Conservation (phyloP, 2,797 vertebrate genomes). For the Darevskia nairensis region DNA sequence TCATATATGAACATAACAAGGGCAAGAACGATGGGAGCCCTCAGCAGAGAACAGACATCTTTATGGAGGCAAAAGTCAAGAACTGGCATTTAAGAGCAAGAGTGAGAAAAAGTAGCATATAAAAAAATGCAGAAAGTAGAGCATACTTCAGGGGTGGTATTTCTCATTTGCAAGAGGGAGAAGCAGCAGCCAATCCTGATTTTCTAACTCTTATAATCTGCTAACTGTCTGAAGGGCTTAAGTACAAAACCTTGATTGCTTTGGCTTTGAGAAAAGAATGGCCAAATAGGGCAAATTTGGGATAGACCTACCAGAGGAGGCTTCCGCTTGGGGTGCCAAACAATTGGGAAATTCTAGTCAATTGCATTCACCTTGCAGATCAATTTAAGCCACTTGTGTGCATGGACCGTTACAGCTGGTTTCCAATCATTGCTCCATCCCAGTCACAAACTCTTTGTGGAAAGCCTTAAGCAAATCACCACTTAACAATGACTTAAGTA, state of each 20-base stretch:
- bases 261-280: neutral
- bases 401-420: neutral
- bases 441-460: neutral
- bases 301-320: too few species aligned
- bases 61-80: neutral
- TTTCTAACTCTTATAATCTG: neutral
- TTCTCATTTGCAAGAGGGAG: neutral
- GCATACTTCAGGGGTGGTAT: neutral
- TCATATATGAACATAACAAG: conserved; percentile 5
- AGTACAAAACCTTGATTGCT: neutral
- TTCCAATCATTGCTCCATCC: neutral
- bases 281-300: neutral
- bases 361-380: neutral
- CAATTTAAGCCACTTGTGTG: neutral
- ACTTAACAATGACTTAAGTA: neutral
- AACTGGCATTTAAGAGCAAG: neutral
- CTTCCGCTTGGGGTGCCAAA: neutral
- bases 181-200: neutral
- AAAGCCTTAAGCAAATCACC: neutral
- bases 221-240: neutral
- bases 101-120: neutral
- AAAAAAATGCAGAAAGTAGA: neutral
- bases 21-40: conserved; percentile 8
- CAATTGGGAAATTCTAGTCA: neutral
- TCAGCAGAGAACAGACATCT: neutral